phyloP scores from a whole-genome alignment of 2,888 invertebrate genomes.

The Diploptera punctata region DNA sequence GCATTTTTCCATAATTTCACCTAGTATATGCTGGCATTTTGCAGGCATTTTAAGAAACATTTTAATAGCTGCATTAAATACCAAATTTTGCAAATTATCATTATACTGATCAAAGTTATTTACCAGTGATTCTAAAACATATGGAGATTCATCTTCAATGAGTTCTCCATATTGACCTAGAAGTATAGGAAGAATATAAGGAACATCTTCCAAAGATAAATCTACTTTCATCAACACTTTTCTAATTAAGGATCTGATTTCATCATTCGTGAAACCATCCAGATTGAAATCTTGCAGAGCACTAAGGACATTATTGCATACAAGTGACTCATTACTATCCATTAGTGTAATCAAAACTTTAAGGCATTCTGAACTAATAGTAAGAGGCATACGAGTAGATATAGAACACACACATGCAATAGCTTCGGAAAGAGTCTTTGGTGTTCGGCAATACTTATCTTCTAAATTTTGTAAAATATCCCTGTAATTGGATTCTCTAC shows the following conservation, averaged over 20 bases:
- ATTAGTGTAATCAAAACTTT: constrained; percentile 24
- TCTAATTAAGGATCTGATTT: constrained; percentile 17
- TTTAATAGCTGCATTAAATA: constrained; percentile 38
- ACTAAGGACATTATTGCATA: constrained; percentile 27
- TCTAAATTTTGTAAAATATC: constrained; percentile 26
- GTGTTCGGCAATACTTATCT: constrained; percentile 21
- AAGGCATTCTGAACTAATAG: constrained; percentile 28
- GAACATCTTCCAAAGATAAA: constrained; percentile 16
- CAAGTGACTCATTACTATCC: constrained; percentile 2
- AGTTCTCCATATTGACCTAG: constrained; percentile 32
- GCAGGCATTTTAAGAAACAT: constrained; percentile 41
- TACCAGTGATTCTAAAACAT: constrained; percentile 33
- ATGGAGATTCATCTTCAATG: constrained; percentile 23
- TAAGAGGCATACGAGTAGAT: background rate
- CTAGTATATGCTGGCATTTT: constrained; percentile 41
- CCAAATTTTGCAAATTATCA: constrained; percentile 32
- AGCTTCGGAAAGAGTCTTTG: background rate
- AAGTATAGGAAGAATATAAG: constrained; percentile 26
- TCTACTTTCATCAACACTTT: constrained; percentile 30
- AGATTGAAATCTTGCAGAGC: constrained; percentile 30
- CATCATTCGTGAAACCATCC: background rate
- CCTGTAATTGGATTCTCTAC: constrained; percentile 33
- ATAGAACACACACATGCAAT: constrained; percentile 33
- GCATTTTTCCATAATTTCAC: constrained; percentile 40
- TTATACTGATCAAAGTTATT: constrained; percentile 36